Evolutionary conservation across 2,888 invertebrate species (phyloP), one percentile per base, ranked within the genome.

Genomic region (Chaetoderma sp.): DNA sequence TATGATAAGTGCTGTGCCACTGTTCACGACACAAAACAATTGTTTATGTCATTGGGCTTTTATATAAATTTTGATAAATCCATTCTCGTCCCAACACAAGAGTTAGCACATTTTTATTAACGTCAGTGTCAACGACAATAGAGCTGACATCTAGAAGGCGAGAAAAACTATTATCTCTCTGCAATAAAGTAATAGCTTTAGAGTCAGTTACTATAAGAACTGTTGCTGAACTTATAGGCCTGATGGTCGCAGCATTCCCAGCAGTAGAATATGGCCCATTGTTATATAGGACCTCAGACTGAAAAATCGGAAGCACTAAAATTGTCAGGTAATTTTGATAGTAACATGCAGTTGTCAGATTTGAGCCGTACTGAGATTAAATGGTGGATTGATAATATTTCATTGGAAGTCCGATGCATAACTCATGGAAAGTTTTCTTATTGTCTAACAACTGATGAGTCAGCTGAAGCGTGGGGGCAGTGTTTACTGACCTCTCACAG

Each of bases 371-470:
- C 1, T 8, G 18, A 32, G 3, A 49, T 70, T 10, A 4, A 60
- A 36, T 68, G 67, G 69, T 72, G 67, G 67, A 39, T 65, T 10
- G 18, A 32, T 4, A 65, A 64, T 56, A 10, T 68, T 5, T 21
- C 45, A 21, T 23, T n/a, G 10, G n/a, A 39, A 28, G 47, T 18
- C 33, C 16, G 44, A 66, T n/a, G 36, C 56, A n/a, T 47, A 55
- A 64, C 63, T 44, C 50, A 62, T 70, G 72, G 69, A 58, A 62
- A 66, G 58, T 67, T 64, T 67, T 61, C n/a, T n/a, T n/a, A n/a
- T n/a, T n/a, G 60, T 63, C 68, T 68, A 65, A 61, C 67, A 60
- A 68, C 63, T 61, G 63, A 60, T 67, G 63, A 65, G 58, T 66
- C 58, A 59, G 57, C 39, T 57, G 65, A 65, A 64, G 67, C 68